Evolutionary conservation across 2,888 invertebrate species (phyloP), one percentile per base, ranked within the genome.

Genomic region (Megalurothrips usitatus): DNA sequence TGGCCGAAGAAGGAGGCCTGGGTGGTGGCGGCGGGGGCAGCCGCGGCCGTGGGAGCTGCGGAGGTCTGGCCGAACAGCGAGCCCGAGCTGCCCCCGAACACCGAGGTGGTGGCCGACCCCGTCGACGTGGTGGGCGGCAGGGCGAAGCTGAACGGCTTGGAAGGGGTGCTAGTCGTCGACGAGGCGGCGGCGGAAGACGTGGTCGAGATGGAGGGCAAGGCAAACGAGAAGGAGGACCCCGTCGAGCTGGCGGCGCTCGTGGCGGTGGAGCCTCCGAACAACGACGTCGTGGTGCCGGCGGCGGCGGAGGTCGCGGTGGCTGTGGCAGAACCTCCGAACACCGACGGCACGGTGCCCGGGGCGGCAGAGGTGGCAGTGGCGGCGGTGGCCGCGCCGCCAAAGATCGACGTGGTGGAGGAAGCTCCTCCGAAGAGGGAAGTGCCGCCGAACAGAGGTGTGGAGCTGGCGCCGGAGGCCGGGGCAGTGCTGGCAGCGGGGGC

Each of bases 191-290:
- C 49, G 52, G 79, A 47, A 26, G 79, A 79, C 11, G 82, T 49
- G 14, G 81, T 81, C 14, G 83, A 75, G 68, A 75, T 75, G 68
- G 68, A 75, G 11, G 68, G 68, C 68, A 75, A 12, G 26, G 68
- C 68, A 58, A 84, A 81, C 10, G 85, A 28, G 9, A 82, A 81
- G 4, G 84, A 85, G 85, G 86, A 86, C 43, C 81, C 63, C 14
- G 79, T 78, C 11, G 81, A 58, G n/a, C 79, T 78, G 43, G 78
- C 49, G 34, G 80, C 79, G 4, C 82, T 82, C 9, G 82, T 82
- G 17, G 82, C 63, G 49, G 83, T 75, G 26, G 83, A 80, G 26
- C 83, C 84, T 81, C 84, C 84, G 49, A 83, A 82, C 43, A 47
- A 28, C 49, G 79, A 34, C 26, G 19, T n/a, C 34, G 80, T 63